Evolutionary conservation across 2,797 vertebrate genomes (phyloP), one percentile per base, ranked within the genome.

Genomic region (Anas bahamensis): DNA sequence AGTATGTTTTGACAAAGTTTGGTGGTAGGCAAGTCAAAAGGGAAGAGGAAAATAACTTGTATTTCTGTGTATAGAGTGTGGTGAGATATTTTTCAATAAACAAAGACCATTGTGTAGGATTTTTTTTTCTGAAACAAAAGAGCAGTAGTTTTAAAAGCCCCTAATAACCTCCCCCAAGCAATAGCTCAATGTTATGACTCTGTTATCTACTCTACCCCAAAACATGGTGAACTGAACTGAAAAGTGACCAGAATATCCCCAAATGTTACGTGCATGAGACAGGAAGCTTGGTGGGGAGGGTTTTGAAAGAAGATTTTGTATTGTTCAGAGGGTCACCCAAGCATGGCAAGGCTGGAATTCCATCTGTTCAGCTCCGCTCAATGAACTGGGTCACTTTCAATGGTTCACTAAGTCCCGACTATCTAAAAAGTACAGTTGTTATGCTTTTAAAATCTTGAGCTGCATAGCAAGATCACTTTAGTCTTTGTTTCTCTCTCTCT

Each of bases 381-480:
- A 86, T 96, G 98, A 98, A 96, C 97, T 97, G 97, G 97, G 97
- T 97, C 97, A 97, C 95, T 97, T 98, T 97, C 92, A 97, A 97
- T 84, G 98, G 98, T 97, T 98, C 96, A 97, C 94, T 98, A 97
- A 96, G 57, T 97, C 96, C 97, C 97, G 98, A 97, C 97, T 98
- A 97, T 97, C 97, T 98, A 97, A 98, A 98, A 98, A 97, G 97
- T 97, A 97, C 96, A 98, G 97, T 96, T 98, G 97, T 98, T 97
- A 97, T 95, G 93, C 96, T 98, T 97, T 97, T 96, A 97, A 98
- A 97, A 95, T 96, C 96, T 97, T 80, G 74, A 97, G 88, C 92
- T 97, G 85, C 90, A 95, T 22, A 31, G 88, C 81, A 97, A 95
- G 93, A 97, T 95, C 95, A 94, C 88, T 83, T 96, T 95, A 88